Evolutionary conservation across 2,888 invertebrate species (phyloP), one percentile per base, ranked within the genome.

Genomic region (Colletes collaris): DNA sequence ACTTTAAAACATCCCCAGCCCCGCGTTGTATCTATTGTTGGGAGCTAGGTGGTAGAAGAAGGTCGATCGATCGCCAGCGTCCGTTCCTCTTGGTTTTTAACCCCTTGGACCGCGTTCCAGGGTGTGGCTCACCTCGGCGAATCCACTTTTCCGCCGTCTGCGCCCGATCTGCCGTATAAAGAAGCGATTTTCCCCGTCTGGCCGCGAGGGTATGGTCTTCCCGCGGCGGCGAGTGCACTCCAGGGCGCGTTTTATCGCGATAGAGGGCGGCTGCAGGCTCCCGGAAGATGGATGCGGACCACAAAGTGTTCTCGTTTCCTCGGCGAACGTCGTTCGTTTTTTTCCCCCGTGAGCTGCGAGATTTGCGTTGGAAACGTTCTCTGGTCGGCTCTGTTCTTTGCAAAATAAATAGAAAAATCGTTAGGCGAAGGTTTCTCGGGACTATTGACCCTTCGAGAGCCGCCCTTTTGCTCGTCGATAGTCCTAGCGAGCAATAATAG

Each of bases 91-190:
- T 46, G 58, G 65, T 76, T 67, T 67, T 67, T 46, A 75, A 50
- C 75, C 60, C 75, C 62, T 37, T 16, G 58, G 44, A 70, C 46
- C 70, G 37, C 62, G 40, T 40, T 58, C 49, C 65, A 59, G 76
- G 76, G 76, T 76, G 76, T 76, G 74, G 76, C 76, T 44, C 60
- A 13, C 60, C 27, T 7, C 6, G 49, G 37, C 16, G 62, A 49
- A 67, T 62, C 62, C 60, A 50, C 73, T 60, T 55, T 49, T 59
- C 11, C 49, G n/a, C 27, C 56, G 56, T 16, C 56, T 58, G 58
- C 46, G 55, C 35, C 35, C 56, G 67, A 19, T 70, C 62, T 27
- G n/a, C n/a, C 27, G 60, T 44, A 62, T 65, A 50, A 56, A 65
- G 40, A 62, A 10, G 13, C 74, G 13, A 69, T 62, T 62, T 46